These are phyloP conservation scores for Cyprinodon brontotheroides DNA, from an alignment of 2,113 vertebrate species.

Conservation along the genomic window DNA sequence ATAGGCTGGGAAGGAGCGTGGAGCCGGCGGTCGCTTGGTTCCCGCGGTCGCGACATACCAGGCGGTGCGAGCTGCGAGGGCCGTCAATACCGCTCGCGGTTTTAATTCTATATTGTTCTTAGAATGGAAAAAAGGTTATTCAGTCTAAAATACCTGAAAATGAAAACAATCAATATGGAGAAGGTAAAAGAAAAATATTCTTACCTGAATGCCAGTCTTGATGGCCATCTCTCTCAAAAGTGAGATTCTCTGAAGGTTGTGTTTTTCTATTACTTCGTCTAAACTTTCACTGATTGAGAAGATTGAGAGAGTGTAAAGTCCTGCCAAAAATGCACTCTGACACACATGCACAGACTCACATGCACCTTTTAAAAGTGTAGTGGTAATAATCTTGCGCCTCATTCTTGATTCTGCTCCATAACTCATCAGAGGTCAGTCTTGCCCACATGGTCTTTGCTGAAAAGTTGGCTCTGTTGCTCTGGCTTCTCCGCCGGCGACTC, in stretches of 20 bases:
- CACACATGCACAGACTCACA: constrained; percentile 7
- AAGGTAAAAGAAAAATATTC: not conserved
- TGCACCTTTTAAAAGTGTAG: constrained; percentile 86
- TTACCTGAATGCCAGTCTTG: constrained; percentile 95
- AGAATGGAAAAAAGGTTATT: too few relatives aligned
- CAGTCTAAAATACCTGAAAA: not conserved
- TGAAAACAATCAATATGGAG: not conserved
- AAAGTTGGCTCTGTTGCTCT: constrained; percentile 66
- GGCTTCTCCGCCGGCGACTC: constrained; percentile 86
- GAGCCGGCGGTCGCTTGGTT: too few relatives aligned
- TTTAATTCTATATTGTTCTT: too few relatives aligned
- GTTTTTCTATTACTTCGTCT: constrained; percentile 86
- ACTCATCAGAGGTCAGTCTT: constrained; percentile 86
- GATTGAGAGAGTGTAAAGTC: constrained; percentile 22
- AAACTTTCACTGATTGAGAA: constrained; percentile 83
- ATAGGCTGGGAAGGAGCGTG: too few relatives aligned
- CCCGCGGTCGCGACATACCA: too few relatives aligned
- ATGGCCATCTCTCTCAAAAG: constrained; percentile 92
- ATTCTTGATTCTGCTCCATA: constrained; percentile 88
- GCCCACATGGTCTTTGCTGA: constrained; percentile 84
- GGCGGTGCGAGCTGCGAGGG: too few relatives aligned
- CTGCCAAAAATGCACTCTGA: not conserved
- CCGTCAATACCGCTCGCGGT: too few relatives aligned
- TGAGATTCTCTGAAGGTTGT: constrained; percentile 89
- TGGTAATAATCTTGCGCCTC: constrained; percentile 90